Percentiles rank a stretch among this genome's conserved stretches.
Evolutionary conservation across 2,797 vertebrate genomes (phyloP).

Genomic region (Aplochiton taeniatus): DNA sequence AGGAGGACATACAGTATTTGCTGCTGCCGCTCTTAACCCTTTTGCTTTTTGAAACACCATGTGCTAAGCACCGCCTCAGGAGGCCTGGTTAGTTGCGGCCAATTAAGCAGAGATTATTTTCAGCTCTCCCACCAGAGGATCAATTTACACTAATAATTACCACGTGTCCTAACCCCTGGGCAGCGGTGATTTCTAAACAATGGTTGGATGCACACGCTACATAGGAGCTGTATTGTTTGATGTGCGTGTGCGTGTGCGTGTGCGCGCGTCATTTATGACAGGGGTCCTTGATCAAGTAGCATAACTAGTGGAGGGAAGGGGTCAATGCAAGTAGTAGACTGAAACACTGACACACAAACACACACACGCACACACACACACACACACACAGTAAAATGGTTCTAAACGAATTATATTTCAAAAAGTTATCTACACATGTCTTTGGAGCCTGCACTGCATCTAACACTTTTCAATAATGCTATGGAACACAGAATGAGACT

Average conservation of each 20-base stretch:
- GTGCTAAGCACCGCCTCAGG: not conserved
- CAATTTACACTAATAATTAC: constrained; percentile 44
- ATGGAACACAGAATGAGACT: no score
- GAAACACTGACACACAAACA: constrained; percentile 18
- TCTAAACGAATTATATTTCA: not conserved
- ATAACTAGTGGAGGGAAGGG: constrained; percentile 39
- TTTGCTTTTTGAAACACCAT: not conserved
- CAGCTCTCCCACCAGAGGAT: constrained; percentile 30
- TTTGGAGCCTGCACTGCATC: no score
- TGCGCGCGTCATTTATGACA: constrained; percentile 43
- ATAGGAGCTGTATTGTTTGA: not conserved
- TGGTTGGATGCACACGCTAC: not conserved
- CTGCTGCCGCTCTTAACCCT: not conserved
- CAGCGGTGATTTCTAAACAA: constrained; percentile 27
- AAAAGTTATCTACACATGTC: no score
- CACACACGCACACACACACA: not conserved
- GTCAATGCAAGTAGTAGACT: constrained; percentile 34
- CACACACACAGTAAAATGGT: not conserved
- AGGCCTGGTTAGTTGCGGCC: constrained; percentile 31
- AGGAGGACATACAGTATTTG: not conserved
- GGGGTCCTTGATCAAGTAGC: constrained; percentile 47
- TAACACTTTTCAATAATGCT: no score
- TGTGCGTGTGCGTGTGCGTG: constrained; percentile 36
- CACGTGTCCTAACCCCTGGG: constrained; percentile 29
- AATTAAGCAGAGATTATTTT: constrained; percentile 30